A percentile compares a stretch with the other conserved stretches of the same genome.
Evolutionary conservation across 2,888 invertebrate genomes (phyloP).

Genomic region (Hesperia comma): DNA sequence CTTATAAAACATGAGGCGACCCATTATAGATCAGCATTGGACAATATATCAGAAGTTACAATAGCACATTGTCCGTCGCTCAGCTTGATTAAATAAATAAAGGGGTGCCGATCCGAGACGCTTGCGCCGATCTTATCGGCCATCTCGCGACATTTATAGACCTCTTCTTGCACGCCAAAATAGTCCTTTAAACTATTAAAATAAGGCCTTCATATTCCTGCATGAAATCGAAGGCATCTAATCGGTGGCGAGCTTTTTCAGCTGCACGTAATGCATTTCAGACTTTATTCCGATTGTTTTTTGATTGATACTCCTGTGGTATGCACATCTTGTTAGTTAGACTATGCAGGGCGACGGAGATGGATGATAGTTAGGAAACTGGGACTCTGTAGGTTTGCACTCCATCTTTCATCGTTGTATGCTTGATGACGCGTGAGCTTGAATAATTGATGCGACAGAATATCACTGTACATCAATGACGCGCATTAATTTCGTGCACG

Average conservation of each 20-base stretch:
- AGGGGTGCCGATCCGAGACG: slow-evolving; percentile 76
- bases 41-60: slow-evolving; percentile 80
- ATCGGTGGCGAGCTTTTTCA: slow-evolving; percentile 52
- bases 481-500: slow-evolving; percentile 35
- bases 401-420: slow-evolving; percentile 53
- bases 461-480: slow-evolving; percentile 33
- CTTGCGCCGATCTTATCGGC: slow-evolving; percentile 75
- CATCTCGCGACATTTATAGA: slow-evolving; percentile 66
- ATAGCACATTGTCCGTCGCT: slow-evolving; percentile 82
- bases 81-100: slow-evolving; percentile 80
- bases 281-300: slow-evolving; percentile 52
- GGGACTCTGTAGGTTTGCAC: slow-evolving; percentile 48
- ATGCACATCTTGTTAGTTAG: slow-evolving; percentile 52
- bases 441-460: slow-evolving; percentile 47
- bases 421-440: slow-evolving; percentile 46
- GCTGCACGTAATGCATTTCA: slow-evolving; percentile 46
- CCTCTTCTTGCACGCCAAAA: slow-evolving; percentile 57
- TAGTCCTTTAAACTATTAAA: slow-evolving; percentile 56
- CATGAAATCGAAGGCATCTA: slow-evolving; percentile 54
- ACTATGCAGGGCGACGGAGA: slow-evolving; percentile 48
- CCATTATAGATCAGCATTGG: slow-evolving; percentile 64
- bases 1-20: slow-evolving; percentile 55
- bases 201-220: slow-evolving; percentile 59
- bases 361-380: slow-evolving; percentile 50
- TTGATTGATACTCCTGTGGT: slow-evolving; percentile 53